Evolutionary conservation across 1,140 invertebrate genomes (phyloP).

Genomic region (Steinernema feltiae): DNA sequence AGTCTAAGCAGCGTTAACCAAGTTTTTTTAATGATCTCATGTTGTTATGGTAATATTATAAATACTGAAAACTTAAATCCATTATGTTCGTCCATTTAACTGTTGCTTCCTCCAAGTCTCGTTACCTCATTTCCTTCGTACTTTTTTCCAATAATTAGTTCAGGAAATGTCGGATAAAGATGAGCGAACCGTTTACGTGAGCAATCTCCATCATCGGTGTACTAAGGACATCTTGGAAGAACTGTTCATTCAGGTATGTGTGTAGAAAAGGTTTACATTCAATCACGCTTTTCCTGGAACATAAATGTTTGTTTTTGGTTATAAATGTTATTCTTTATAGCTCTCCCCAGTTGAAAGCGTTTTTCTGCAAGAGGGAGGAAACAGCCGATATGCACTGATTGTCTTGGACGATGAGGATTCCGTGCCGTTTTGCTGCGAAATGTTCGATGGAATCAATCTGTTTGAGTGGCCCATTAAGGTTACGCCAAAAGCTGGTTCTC

Average conservation of each 20-base stretch:
- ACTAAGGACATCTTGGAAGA: not conserved
- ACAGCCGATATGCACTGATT: not conserved
- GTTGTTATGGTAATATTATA: not conserved
- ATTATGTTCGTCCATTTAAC: no score
- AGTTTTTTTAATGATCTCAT: not conserved
- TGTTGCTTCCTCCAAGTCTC: no score
- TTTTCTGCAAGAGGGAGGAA: not conserved
- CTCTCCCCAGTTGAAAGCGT: not conserved
- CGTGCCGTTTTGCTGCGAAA: not conserved
- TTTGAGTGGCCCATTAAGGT: not conserved
- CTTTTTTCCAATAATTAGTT: not conserved
- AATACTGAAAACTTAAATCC: no score
- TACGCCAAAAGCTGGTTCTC: not conserved
- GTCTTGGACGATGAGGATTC: not conserved
- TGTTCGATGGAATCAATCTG: not conserved
- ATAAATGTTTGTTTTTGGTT: no score
- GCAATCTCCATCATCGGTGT: not conserved
- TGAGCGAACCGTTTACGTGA: constrained; percentile 2
- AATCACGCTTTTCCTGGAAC: no score
- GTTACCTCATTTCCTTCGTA: no score
- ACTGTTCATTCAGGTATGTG: not conserved
- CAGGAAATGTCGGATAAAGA: not conserved
- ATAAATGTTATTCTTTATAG: not conserved
- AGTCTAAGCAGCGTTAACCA: not conserved
- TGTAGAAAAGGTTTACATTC: no score